Conservation (phyloP, 1,140 invertebrate species). For the Brachionus paranguensis region DNA sequence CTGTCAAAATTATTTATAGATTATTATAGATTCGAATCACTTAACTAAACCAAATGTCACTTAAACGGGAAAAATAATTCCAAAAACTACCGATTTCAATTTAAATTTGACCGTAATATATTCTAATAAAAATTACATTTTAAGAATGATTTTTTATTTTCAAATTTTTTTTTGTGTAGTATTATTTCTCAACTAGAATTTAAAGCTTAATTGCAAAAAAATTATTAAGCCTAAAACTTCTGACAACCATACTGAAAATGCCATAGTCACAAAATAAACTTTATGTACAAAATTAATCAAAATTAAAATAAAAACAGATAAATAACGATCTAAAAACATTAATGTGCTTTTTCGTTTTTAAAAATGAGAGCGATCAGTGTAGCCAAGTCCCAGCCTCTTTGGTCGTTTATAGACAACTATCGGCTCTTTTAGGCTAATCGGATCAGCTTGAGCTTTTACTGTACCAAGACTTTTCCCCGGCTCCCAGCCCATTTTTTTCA, state of each 20-base stretch:
- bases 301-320: neutral
- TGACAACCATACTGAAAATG: neutral
- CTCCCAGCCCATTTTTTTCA: constrained; percentile 52
- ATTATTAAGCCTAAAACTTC: neutral
- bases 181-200: neutral
- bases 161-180: neutral
- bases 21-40: too few species aligned
- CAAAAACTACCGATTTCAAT: neutral
- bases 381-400: constrained; percentile 46
- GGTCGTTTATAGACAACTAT: constrained; percentile 42
- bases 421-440: constrained; percentile 47
- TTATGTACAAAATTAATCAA: neutral
- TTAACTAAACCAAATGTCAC: too few species aligned
- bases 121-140: too few species aligned
- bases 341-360: neutral
- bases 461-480: constrained; percentile 50
- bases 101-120: too few species aligned
- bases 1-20: too few species aligned
- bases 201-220: neutral
- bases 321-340: neutral
- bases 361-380: neutral
- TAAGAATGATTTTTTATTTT: neutral
- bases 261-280: neutral
- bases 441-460: constrained; percentile 40
- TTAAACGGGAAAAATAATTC: too few species aligned